phyloP scores from a whole-genome alignment of 2,888 invertebrate genomes.

The Drosophila emarginata region DNA sequence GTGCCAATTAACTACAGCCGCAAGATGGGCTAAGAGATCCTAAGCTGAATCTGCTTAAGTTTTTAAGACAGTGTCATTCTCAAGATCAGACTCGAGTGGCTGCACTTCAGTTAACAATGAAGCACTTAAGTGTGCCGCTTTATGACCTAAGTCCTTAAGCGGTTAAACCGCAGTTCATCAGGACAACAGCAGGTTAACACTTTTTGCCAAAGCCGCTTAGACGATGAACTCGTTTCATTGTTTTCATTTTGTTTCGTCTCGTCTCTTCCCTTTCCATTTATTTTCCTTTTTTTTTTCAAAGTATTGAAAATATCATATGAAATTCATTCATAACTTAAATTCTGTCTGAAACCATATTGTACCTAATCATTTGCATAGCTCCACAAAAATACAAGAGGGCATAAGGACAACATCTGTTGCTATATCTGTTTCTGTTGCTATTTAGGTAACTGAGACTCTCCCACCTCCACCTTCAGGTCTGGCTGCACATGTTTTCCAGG shows the following conservation, averaged over 20 bases:
- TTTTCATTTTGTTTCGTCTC: constrained; percentile 9
- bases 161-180: constrained; percentile 49
- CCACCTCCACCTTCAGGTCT: constrained; percentile 33
- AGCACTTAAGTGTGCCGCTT: constrained; percentile 64
- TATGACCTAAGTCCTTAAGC: constrained; percentile 58
- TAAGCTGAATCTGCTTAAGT: constrained; percentile 3
- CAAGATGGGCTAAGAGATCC: constrained; percentile 1
- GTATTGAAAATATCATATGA: no score
- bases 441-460: neutral
- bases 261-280: neutral
- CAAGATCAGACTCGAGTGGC: constrained; percentile 54
- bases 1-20: constrained; percentile 18
- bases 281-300: no score
- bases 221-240: constrained; percentile 12
- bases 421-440: constrained; percentile 9
- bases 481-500: constrained; percentile 60
- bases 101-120: constrained; percentile 64
- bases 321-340: constrained; percentile 39
- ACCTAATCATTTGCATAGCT: constrained; percentile 10
- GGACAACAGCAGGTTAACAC: constrained; percentile 53
- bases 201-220: constrained; percentile 54
- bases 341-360: constrained; percentile 22
- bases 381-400: constrained; percentile 17
- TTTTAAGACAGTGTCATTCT: constrained; percentile 1
- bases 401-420: constrained; percentile 60